Evolutionary conservation across 2,888 invertebrate species (phyloP).

Genomic region (Troglohyphantes excavatus): DNA sequence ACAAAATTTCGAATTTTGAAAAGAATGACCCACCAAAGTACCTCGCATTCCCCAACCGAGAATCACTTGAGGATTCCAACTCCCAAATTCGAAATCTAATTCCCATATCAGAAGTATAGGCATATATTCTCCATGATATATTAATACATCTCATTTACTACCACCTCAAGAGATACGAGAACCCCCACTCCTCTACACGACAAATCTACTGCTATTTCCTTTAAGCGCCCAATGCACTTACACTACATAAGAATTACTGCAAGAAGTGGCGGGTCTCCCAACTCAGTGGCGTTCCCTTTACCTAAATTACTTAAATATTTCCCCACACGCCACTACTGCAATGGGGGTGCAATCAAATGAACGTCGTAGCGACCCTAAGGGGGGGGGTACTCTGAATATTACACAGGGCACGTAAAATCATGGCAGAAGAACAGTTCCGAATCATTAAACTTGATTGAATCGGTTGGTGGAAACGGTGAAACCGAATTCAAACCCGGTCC

Average conservation of each 20-base stretch:
- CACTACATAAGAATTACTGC: background rate
- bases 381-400: background rate
- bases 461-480: background rate
- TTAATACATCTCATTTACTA: background rate
- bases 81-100: background rate
- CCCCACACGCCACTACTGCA: background rate
- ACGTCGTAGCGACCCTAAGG: background rate
- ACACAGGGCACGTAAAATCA: background rate
- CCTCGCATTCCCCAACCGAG: background rate
- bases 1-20: too few species aligned
- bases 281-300: background rate
- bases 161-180: background rate
- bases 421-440: background rate
- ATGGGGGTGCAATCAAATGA: slow-evolving; percentile 21
- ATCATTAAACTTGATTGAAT: slow-evolving; percentile 54
- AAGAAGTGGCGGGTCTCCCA: background rate
- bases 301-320: slow-evolving; percentile 33
- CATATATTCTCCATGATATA: background rate
- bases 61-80: background rate
- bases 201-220: background rate
- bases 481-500: too few species aligned
- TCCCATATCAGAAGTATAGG: background rate
- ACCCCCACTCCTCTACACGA: background rate
- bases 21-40: background rate
- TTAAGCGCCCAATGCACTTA: background rate